Conservation (phyloP, 2,888 invertebrate species). For the Idaea biselata region DNA sequence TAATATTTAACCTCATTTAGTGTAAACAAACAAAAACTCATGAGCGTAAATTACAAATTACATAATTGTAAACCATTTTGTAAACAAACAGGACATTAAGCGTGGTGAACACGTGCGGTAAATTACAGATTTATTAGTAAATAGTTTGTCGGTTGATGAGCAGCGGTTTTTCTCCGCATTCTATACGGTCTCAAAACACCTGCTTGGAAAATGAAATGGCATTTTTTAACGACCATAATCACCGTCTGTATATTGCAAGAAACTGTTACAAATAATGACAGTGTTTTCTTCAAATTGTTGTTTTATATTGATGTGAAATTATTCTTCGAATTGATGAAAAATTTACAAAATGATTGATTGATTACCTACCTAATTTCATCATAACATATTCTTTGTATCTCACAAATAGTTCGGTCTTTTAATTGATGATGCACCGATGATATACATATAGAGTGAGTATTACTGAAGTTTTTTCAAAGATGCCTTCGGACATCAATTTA, state of each 20-base stretch:
- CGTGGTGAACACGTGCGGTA: neutral
- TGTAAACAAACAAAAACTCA: neutral
- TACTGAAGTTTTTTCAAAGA: too few relatives aligned
- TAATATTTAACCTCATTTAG: neutral
- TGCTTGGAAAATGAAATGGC: constrained; percentile 54
- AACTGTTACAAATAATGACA: neutral
- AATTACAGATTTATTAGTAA: neutral
- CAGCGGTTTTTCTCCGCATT: constrained; percentile 48
- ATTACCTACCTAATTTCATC: too few relatives aligned
- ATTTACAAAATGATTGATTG: too few relatives aligned
- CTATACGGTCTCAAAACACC: constrained; percentile 34
- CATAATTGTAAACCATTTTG: neutral
- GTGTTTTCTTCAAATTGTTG: neutral
- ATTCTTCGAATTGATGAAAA: too few relatives aligned
- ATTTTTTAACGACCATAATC: constrained; percentile 44
- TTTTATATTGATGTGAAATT: neutral
- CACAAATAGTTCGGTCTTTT: too few relatives aligned
- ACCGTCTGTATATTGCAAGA: constrained; percentile 12
- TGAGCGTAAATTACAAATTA: constrained; percentile 4
- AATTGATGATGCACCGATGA: too few relatives aligned
- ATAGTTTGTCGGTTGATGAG: constrained; percentile 19
- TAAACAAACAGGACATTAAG: neutral
- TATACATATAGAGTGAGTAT: too few relatives aligned
- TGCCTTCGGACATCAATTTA: too few relatives aligned
- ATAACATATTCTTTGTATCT: too few relatives aligned